Percentiles rank a stretch among this genome's conserved stretches.
phyloP scores from a whole-genome alignment of 2,888 invertebrate genomes.

The Osedax fenrisi region DNA sequence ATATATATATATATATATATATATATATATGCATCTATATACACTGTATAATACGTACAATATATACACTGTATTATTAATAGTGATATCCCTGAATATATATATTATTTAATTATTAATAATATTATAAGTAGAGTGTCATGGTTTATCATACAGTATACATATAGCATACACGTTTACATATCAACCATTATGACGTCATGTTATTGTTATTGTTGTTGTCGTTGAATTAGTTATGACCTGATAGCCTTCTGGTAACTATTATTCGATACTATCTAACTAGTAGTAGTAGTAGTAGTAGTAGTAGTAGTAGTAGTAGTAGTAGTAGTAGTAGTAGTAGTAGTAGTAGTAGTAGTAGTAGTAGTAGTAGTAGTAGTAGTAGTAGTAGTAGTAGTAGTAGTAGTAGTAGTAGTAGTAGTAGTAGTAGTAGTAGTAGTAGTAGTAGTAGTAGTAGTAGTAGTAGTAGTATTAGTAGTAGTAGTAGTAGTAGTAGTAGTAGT shows the following conservation, averaged over 20 bases:
- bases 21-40: too few relatives aligned
- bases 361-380: conserved; percentile 5
- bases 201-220: not conserved
- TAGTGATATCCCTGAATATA: too few relatives aligned
- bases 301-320: not conserved
- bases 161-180: too few relatives aligned
- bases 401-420: conserved; percentile 4
- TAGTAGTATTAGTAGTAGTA: conserved; percentile 12
- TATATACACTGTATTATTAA: too few relatives aligned
- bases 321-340: not conserved
- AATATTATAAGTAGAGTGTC: too few relatives aligned
- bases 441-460: conserved; percentile 16
- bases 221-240: not conserved
- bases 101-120: too few relatives aligned
- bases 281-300: conserved; percentile 3
- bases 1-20: too few relatives aligned
- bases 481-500: conserved; percentile 11
- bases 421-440: conserved; percentile 16
- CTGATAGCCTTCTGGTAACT: too few relatives aligned
- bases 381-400: not conserved
- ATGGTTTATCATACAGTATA: too few relatives aligned
- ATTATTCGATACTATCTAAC: not conserved
- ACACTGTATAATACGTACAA: too few relatives aligned
- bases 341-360: conserved; percentile 16
- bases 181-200: too few relatives aligned